phyloP scores from a whole-genome alignment of 2,888 invertebrate species.

The Pantelozetes paolii region DNA sequence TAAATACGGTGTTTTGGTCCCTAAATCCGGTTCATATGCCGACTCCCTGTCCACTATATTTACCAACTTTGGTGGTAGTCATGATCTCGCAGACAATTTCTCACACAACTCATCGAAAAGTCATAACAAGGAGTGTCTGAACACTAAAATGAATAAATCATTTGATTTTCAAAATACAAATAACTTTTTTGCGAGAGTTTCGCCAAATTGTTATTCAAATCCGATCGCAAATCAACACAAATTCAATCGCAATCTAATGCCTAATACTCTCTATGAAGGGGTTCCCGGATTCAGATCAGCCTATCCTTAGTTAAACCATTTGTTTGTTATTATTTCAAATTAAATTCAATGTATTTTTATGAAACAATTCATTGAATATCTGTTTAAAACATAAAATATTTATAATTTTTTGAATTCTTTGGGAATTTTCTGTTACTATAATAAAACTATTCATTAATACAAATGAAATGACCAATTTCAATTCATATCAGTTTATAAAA shows the following conservation, averaged over 20 bases:
- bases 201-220: conserved; percentile 26
- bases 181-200: conserved; percentile 28
- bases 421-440: no score
- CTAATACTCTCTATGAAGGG: conserved; percentile 14
- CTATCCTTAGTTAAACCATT: neutral
- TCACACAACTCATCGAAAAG: conserved; percentile 11
- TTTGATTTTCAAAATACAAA: conserved; percentile 15
- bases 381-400: no score
- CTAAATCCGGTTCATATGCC: conserved; percentile 45
- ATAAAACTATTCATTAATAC: no score
- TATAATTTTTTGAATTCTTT: no score
- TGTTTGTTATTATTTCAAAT: no score
- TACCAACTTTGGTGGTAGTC: conserved; percentile 36
- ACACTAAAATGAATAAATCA: neutral
- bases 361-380: no score
- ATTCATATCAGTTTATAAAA: no score
- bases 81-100: neutral
- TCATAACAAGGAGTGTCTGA: neutral
- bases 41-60: conserved; percentile 47
- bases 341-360: no score
- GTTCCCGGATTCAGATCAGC: conserved; percentile 19
- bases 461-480: no score
- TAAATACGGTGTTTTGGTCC: conserved; percentile 44
- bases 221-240: neutral
- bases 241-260: conserved; percentile 21